Evolutionary conservation across 2,113 vertebrate genomes (phyloP), one percentile per base, ranked within the genome.

Genomic region (Procavia capensis): DNA sequence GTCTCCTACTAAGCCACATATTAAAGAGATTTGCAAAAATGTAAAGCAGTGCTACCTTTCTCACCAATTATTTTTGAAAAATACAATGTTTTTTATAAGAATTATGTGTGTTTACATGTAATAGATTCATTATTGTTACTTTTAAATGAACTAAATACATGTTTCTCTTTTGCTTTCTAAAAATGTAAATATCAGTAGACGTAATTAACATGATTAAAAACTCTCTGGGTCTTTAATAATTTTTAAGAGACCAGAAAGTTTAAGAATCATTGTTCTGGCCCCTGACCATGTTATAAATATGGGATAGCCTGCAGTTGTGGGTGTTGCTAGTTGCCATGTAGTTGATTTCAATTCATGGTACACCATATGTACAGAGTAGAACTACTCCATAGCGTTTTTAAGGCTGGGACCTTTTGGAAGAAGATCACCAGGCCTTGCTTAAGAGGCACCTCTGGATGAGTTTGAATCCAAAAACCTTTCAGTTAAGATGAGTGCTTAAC

Each of bases 41-140:
- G 9, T 89, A 47, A 89, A 82, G 72, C 16, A 57, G 63, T 72
- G 25, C 16, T 11, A 41, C 9, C 13, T 5, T 75, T 88, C 29
- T 93, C 29, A 34, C 34, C 64, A 36, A 47, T 72, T 61, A 88
- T n/a, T n/a, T 88, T 91, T 57, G 41, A 74, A 89, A 94, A 70
- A 6, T 39, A 59, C 25, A 66, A 14, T 63, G 68, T 74, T 54
- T 90, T 68, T 93, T 22, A 63, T 92, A 29, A 90, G 92, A 68
- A 88, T 64, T 10, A 50, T 54, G 9, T 34, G 41, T n/a, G 11
- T 72, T 97, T 79, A 57, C 31, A 63, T 45, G 27, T 25, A 94
- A 63, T 76, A 24, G 19, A 9, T 11, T 64, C 79, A 72, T 78
- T 41, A 29, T 19, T 61, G n/a, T 79, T 79, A 84, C 19, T 80